Evolutionary conservation across 2,113 vertebrate species (phyloP), one percentile per base, ranked within the genome.

Genomic region (Hyaena hyaena): DNA sequence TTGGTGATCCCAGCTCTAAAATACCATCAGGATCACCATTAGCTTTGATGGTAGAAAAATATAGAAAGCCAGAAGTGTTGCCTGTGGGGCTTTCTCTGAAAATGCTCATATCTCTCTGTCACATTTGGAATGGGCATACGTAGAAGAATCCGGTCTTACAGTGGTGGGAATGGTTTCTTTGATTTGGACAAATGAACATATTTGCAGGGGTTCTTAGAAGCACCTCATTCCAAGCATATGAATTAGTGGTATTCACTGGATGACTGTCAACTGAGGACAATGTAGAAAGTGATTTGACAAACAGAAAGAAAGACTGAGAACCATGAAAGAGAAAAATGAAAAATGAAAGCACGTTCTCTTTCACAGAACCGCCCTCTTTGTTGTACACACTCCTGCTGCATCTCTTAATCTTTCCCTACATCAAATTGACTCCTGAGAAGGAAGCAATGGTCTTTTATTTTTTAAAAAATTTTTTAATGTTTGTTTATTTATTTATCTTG

Each of bases 281-380:
- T 14, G 26, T 76, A 15, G 74, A 90, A 83, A 93, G 28, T 68
- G 6, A 68, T 83, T 83, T 96, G 35, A 58, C 45, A 93, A 35
- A 89, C 45, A 93, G 48, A 89, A 93, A 33, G 33, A 86, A 91
- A 77, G 35, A 76, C 7, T 76, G 58, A 93, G 80, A 58, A 68
- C 65, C 76, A 48, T 76, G 45, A 19, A 79, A 96, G 61, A 73
- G 55, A 23, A 76, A 58, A 96, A 73, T 28, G 10, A 80, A 92
- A 45, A 80, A 81, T 71, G 87, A 92, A 87, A 65, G 88, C 43
- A 69, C 50, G 61, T 77, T 89, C 45, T 90, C 35, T 55, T 95
- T 61, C 24, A 80, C 21, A 80, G 63, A 95, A 15, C n/a, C 10
- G 9, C 61, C 7, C 50, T 61, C 48, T 92, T 23, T 81, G 73